A percentile compares a stretch with the other conserved stretches of the same genome.
Evolutionary conservation across 2,888 invertebrate genomes (phyloP).

Genomic region (Plebejus argus): DNA sequence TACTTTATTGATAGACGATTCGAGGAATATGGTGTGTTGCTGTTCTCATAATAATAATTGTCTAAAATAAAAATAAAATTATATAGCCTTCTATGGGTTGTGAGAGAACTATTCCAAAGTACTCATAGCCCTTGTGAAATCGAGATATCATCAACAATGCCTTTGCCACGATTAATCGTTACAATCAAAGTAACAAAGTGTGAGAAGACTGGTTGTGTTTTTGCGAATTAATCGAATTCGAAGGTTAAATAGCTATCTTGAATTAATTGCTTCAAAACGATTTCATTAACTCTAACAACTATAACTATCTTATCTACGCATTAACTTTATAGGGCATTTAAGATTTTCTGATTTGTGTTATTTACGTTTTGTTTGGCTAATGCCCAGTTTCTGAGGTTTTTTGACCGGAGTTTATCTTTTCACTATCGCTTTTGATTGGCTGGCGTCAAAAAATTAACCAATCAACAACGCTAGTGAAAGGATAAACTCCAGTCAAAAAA

Average conservation of each 20-base stretch:
- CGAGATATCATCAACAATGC: conserved; percentile 63
- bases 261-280: conserved; percentile 19
- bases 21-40: neutral
- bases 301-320: neutral
- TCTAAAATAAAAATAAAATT: neutral
- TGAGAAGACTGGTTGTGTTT: conserved; percentile 61
- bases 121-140: conserved; percentile 59
- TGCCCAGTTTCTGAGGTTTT: too few species aligned
- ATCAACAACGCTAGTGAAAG: too few species aligned
- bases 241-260: neutral
- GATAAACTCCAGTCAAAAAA: too few species aligned
- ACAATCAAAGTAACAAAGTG: conserved; percentile 69
- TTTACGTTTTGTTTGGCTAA: neutral
- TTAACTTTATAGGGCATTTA: conserved; percentile 1
- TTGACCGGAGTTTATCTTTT: too few species aligned
- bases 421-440: too few species aligned
- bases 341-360: neutral
- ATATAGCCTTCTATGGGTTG: neutral
- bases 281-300: neutral
- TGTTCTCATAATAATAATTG: neutral
- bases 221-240: conserved; percentile 4
- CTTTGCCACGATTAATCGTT: conserved; percentile 65
- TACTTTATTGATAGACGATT: neutral
- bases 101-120: conserved; percentile 33
- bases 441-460: too few species aligned